Percentiles rank a stretch among this genome's conserved stretches.
phyloP scores from a whole-genome alignment of 2,797 vertebrate genomes.

The Hemitrygon akajei region DNA sequence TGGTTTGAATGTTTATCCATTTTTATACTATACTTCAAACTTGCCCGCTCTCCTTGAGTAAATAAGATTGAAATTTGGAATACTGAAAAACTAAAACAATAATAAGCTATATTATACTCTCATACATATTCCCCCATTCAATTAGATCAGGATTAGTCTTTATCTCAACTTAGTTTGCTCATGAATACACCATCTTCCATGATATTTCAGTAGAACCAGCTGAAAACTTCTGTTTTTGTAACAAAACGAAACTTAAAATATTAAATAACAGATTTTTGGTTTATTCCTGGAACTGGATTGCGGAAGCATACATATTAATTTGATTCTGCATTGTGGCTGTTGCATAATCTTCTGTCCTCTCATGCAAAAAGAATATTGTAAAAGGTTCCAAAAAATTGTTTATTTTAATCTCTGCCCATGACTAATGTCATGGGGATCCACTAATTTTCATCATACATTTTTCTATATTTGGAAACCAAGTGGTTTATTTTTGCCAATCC shows the following conservation, averaged over 20 bases:
- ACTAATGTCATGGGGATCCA: neutral
- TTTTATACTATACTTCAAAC: no score
- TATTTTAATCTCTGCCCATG: conserved; percentile 9
- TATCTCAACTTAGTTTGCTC: neutral
- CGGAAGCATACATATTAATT: neutral
- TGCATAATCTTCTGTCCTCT: neutral
- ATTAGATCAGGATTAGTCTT: neutral
- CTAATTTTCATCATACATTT: neutral
- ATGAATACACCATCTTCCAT: neutral
- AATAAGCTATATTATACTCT: neutral
- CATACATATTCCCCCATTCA: neutral
- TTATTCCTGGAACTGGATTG: neutral
- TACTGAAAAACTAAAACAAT: neutral
- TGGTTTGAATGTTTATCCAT: neutral
- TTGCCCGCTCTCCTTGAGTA: neutral
- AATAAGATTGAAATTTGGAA: neutral
- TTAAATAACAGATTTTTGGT: neutral
- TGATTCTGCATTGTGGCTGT: neutral
- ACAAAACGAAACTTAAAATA: neutral
- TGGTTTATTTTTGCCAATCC: neutral
- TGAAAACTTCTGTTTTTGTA: neutral
- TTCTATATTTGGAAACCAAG: neutral
- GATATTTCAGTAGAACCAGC: neutral
- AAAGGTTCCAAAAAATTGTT: conserved; percentile 5
- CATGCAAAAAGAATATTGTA: neutral